These are phyloP conservation scores for Rutpela maculata DNA, from an alignment of 2,888 invertebrate species.

Conservation along the genomic window DNA sequence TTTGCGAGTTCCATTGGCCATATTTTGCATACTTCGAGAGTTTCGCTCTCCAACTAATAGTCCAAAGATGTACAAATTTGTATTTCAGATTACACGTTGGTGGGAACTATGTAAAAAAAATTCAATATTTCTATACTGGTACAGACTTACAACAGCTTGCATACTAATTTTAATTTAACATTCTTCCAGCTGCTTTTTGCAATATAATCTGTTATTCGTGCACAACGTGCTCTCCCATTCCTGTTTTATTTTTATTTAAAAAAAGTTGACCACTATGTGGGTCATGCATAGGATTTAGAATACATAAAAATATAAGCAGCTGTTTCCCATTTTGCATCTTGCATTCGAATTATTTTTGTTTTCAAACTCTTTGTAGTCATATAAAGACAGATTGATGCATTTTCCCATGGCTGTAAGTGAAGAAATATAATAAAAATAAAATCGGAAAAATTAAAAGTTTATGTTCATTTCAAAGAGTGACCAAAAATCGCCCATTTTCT, in stretches of 20 bases:
- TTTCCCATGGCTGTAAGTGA: no score
- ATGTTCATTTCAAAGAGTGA: no score
- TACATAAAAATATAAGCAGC: conserved; percentile 9
- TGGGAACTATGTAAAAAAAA: neutral
- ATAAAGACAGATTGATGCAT: no score
- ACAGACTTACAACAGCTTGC: neutral
- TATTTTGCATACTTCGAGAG: no score
- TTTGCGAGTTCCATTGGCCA: no score
- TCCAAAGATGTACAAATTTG: no score
- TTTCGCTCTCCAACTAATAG: no score
- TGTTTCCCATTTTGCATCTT: conserved; percentile 21
- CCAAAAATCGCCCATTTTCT: no score
- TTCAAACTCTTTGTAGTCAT: neutral
- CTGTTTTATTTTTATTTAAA: conserved; percentile 2
- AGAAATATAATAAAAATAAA: no score
- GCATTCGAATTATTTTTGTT: conserved; percentile 1
- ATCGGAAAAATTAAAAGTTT: no score
- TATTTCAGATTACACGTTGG: no score
- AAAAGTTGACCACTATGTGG: conserved; percentile 19
- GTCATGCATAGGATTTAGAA: conserved; percentile 10
- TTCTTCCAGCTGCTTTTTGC: neutral
- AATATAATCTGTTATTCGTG: conserved; percentile 3
- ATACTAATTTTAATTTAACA: conserved; percentile 7
- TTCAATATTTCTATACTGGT: neutral
- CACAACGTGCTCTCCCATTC: neutral